These are phyloP conservation scores for Allygus modestus DNA, from an alignment of 2,888 invertebrate genomes.

Conservation along the genomic window DNA sequence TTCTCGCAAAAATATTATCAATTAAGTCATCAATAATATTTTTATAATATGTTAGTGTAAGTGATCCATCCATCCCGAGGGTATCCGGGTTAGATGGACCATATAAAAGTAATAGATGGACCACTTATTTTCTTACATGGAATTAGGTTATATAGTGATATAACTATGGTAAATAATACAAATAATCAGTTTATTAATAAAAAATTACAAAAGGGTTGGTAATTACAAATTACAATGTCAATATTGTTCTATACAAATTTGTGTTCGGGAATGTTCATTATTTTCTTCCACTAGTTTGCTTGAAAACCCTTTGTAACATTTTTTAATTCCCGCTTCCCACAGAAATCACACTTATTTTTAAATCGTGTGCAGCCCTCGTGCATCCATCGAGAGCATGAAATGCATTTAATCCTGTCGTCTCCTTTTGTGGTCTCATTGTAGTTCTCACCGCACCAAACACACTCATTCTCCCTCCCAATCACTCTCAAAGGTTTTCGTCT, in stretches of 20 bases:
- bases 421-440: conserved; percentile 22
- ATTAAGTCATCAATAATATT: background rate
- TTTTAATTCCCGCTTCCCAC: conserved; percentile 37
- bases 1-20: background rate
- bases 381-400: conserved; percentile 47
- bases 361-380: conserved; percentile 47
- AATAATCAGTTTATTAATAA: conserved; percentile 6
- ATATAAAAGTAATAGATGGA: conserved; percentile 19
- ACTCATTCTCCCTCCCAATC: conserved; percentile 5
- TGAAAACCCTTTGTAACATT: background rate
- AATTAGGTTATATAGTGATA: conserved; percentile 19
- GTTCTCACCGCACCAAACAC: conserved; percentile 45
- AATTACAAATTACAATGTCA: background rate
- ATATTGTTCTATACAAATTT: conserved; percentile 25
- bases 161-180: conserved; percentile 26
- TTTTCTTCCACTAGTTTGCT: background rate
- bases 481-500: conserved; percentile 2
- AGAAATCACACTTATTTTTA: conserved; percentile 43
- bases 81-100: conserved; percentile 14
- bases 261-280: conserved; percentile 4
- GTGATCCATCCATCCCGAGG: background rate
- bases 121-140: conserved; percentile 27
- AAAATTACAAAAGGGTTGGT: background rate
- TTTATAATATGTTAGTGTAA: conserved; percentile 2
- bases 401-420: conserved; percentile 59